A percentile compares a stretch with the other conserved stretches of the same genome.
Conservation (phyloP, 2,797 vertebrate species). For the Molossus alvarezi region DNA sequence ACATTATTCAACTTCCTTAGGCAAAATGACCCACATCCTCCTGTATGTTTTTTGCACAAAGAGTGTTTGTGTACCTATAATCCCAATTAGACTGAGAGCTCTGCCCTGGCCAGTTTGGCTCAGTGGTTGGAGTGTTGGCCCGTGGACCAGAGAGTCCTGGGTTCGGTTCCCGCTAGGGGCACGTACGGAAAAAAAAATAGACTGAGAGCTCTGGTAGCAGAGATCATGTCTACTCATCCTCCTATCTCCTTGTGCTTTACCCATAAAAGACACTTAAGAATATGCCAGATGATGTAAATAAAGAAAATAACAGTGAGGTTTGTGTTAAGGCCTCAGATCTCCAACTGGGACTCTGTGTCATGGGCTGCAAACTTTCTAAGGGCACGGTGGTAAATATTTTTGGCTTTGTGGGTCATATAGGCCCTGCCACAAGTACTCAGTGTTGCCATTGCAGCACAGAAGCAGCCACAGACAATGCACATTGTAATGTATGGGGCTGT, state of each 20-base stretch:
- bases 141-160: no score
- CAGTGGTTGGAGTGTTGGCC: no score
- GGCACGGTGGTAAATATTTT: background rate
- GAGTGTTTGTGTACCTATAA: background rate
- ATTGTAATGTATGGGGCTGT: background rate
- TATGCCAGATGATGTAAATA: background rate
- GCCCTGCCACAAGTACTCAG: background rate
- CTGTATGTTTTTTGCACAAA: background rate
- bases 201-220: background rate
- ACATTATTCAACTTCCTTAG: background rate
- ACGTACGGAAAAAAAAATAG: background rate
- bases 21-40: constrained; percentile 52
- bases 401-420: background rate
- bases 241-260: background rate
- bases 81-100: background rate
- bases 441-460: background rate
- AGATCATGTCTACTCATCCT: background rate
- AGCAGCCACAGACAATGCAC: background rate
- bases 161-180: no score
- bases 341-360: background rate
- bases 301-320: background rate
- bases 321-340: background rate
- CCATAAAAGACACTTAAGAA: background rate
- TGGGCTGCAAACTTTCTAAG: background rate
- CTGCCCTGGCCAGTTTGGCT: background rate